Base-by-base conservation (phyloP, 2,113 vertebrate species). In the Vulpes lagopus region DNA sequence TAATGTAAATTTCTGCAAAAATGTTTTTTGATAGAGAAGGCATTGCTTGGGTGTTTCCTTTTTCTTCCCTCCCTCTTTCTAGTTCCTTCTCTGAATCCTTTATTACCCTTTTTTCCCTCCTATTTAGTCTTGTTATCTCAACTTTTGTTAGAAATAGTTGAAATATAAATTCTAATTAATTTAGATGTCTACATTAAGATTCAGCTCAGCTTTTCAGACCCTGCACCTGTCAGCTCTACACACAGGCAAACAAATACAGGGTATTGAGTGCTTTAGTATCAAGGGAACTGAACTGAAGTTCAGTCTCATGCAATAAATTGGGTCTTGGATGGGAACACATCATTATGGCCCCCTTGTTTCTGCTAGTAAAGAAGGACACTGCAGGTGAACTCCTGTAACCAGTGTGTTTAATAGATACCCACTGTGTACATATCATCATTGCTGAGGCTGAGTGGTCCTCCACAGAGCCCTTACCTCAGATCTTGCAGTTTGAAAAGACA, bases 131-230 rank as follows among this genome's bases (percentile, higher is more conserved):
- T 55, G 23, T 82, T 91, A 59, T 79, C 51, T 62, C 51, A 69
- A 49, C 89, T 59, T 87, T 64, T 89, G 22, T 67, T 92, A 84
- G 30, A 97, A 86, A 78, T 30, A 60, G 64, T 95, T 79, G 71
- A 60, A n/a, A 55, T 95, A 11, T 35, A 57, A 38, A 27, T 90
- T 97, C 62, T 89, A 71, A 65, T 30, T 51, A 43, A 83, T 67
- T 83, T 84, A 88, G 67, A 53, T 87, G 43, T 27, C 43, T 83
- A 11, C 57, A 17, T 79, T 95, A 79, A 79, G 62, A 15, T 93
- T 65, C 43, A 91, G 20, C 17, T 76, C 62, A 60, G 86, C 67
- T 89, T 88, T 74, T 30, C 82, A 95, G 62, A 51, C 17, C 25
- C 69, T 96, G 55, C 12, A 65, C 60, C 69, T 65, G 0, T 92